Evolutionary conservation across 2,797 vertebrate genomes (phyloP), one percentile per base, ranked within the genome.

Genomic region (Amniataba percoides): DNA sequence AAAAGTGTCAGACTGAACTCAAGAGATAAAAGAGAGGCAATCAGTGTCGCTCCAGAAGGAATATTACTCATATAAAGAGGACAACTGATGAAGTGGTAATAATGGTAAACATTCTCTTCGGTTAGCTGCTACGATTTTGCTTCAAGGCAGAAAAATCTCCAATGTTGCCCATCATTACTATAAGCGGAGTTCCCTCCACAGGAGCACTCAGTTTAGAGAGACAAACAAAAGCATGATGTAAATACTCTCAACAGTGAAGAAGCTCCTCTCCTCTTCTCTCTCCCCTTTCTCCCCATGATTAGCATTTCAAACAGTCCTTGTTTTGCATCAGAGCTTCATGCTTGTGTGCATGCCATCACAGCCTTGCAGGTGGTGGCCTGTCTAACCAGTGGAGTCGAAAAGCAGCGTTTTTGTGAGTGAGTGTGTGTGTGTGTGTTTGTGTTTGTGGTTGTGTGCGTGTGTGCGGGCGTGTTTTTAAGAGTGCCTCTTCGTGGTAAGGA

Each of bases 221-320:
- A 91, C 88, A 93, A 92, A 93, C 90, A 90, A 92, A 92, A 86
- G 79, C 83, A 74, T 74, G 86, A 90, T 91, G 90, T 93, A 92
- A 92, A 94, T 90, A 93, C 86, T 86, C 89, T 89, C 88, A 80
- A 84, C 82, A 66, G 84, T 88, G 76, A 81, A 93, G 88, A 81
- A 85, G 88, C 88, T 82, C 73, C 82, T 88, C 71, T 87, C 66
- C 87, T 83, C 84, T 63, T 77, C 70, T 67, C 72, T 63, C 31
- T 74, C 59, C 77, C 64, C 71, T 78, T 87, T 85, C 87, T 86
- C 81, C 82, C 58, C 78, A 80, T 69, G 82, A 94, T 95, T 95
- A 92, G 93, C 94, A 95, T 95, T 94, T 95, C 94, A 95, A 94
- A 95, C 92, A 89, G 85, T 80, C 74, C 87, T 94, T 92, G 93